A percentile compares a stretch with the other conserved stretches of the same genome.
Evolutionary conservation across 2,888 invertebrate genomes (phyloP).

Genomic region (Ferrisia virgata): DNA sequence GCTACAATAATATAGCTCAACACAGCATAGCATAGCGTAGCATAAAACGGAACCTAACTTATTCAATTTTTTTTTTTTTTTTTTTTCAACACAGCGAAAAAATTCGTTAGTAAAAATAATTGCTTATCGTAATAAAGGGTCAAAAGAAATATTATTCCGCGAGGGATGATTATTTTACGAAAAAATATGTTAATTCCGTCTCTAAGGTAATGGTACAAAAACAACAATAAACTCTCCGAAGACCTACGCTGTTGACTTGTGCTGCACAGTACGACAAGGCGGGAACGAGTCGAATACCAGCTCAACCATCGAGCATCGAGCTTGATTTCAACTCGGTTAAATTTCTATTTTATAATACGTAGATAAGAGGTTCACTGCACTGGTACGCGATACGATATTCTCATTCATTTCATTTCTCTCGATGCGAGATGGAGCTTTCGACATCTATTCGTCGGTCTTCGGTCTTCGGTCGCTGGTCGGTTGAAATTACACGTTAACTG

Average conservation of each 20-base stretch:
- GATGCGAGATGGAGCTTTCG: constrained; percentile 5
- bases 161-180: constrained; percentile 16
- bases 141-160: constrained; percentile 22
- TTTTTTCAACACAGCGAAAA: not conserved
- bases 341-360: too few species aligned
- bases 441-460: too few species aligned
- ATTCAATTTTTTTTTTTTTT: not conserved
- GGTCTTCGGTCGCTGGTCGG: too few species aligned
- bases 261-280: not conserved
- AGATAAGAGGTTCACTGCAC: too few species aligned
- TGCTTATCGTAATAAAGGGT: constrained; percentile 30
- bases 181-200: constrained; percentile 30
- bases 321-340: constrained; percentile 17
- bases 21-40: not conserved
- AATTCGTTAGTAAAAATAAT: constrained; percentile 24
- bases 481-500: constrained; percentile 3
- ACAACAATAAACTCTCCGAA: constrained; percentile 19
- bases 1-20: too few species aligned
- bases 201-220: constrained; percentile 26
- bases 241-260: not conserved
- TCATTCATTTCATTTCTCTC: not conserved
- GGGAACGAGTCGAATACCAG: not conserved
- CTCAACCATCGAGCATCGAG: not conserved
- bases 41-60: not conserved
- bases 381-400: too few species aligned